Conservation (phyloP, 35 echinoderm and acorn worm genomes). For the Heliocidaris erythrogramma region DNA sequence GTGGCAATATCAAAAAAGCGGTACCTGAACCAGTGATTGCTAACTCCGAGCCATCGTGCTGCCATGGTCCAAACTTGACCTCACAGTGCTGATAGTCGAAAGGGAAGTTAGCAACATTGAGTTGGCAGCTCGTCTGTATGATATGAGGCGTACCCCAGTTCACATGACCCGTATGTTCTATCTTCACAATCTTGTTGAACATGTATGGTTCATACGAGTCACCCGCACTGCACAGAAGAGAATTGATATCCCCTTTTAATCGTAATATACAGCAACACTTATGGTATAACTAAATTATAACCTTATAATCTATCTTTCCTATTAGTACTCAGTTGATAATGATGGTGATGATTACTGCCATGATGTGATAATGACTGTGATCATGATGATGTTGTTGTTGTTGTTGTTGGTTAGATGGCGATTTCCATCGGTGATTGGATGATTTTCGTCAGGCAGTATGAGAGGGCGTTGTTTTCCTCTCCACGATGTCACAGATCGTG, state of each 20-base stretch:
- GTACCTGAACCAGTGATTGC: constrained; percentile 65
- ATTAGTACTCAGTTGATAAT: not conserved
- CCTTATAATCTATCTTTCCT: too few species aligned
- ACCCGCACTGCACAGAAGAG: constrained; percentile 4
- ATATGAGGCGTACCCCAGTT: constrained; percentile 92
- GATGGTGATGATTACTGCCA: not conserved
- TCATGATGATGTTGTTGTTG: too few species aligned
- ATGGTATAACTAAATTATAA: too few species aligned
- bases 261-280: constrained; percentile 38
- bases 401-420: too few species aligned
- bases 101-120: constrained; percentile 90
- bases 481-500: too few species aligned
- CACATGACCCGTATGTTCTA: constrained; percentile 70
- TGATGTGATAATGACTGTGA: too few species aligned
- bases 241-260: constrained; percentile 25
- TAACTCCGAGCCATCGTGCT: constrained; percentile 89
- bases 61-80: constrained; percentile 96
- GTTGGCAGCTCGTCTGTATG: constrained; percentile 78
- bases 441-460: too few species aligned
- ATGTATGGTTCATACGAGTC: not conserved
- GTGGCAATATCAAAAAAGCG: not conserved
- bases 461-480: too few species aligned
- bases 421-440: too few species aligned
- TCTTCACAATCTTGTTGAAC: constrained; percentile 60
- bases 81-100: constrained; percentile 84